Evolutionary conservation across 2,888 invertebrate species (phyloP), one percentile per base, ranked within the genome.

Genomic region (Eristalinus sepulchralis): DNA sequence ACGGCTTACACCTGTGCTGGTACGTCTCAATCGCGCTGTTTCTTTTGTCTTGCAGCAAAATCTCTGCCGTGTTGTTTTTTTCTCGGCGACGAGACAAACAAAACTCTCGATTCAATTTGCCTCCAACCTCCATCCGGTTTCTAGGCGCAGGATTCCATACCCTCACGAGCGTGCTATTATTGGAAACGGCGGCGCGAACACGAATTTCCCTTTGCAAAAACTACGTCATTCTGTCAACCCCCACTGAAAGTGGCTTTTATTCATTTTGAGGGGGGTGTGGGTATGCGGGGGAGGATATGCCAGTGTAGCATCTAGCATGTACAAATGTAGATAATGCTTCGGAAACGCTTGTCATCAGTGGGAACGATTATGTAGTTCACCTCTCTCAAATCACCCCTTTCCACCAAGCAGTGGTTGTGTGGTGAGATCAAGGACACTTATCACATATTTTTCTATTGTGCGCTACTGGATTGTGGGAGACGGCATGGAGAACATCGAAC

Each of bases 381-480:
- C 66, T 77, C 66, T 77, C 55, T 73, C 47, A 72, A 75, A 76
- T 59, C 24, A 57, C 2, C 17, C 47, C 55, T 8, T 57, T 47
- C 33, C 27, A 5, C n/a, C 39, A 1, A 13, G 39, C n/a, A 39
- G 36, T 13, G 47, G 31, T 76, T 34, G 76, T 66, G 53, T 55
- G 71, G 53, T 67, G 82, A 71, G 82, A 71, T 64, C 78, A 83
- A 73, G 83, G 78, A 63, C 67, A 78, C 55, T 68, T 77, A 31
- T 77, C 66, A 66, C 64, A 60, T 66, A 36, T 59, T 63, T 60
- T 76, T 59, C 36, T 63, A 70, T 67, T 68, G 27, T 36, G 34
- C 36, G 63, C 68, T 55, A 33, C 53, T 17, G 17, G 47, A 17
- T 17, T 20, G 34, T 33, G 47, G 27, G 27, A 1, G 33, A 24